Conservation (phyloP, 2,888 invertebrate genomes). For the Yponomeuta malinellus region DNA sequence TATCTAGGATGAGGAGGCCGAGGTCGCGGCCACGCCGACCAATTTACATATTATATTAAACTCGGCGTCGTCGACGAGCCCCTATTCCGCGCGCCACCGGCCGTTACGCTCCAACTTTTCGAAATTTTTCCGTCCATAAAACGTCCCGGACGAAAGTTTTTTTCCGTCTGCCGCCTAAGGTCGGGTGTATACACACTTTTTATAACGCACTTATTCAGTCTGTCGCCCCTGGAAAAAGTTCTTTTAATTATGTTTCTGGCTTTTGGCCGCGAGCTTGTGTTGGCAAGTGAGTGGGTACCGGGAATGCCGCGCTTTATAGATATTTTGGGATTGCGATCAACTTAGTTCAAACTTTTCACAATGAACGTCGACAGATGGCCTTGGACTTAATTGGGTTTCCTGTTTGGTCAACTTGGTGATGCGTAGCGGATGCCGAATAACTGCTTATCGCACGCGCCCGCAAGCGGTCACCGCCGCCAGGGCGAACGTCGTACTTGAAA, state of each 20-base stretch:
- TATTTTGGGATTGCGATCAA: neutral
- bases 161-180: constrained; percentile 64
- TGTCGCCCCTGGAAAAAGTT: constrained; percentile 50
- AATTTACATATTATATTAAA: constrained; percentile 77
- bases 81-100: constrained; percentile 62
- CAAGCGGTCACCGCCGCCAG: constrained; percentile 19
- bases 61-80: constrained; percentile 44
- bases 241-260: constrained; percentile 51
- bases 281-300: neutral
- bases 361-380: constrained; percentile 17
- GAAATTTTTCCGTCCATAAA: constrained; percentile 75
- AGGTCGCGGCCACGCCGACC: constrained; percentile 65
- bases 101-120: constrained; percentile 74
- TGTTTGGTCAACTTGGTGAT: constrained; percentile 17
- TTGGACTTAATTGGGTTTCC: constrained; percentile 19
- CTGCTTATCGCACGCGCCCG: constrained; percentile 17
- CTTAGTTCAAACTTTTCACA: neutral
- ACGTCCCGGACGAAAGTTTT: constrained; percentile 67
- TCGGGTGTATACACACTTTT: constrained; percentile 73
- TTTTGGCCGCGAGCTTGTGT: constrained; percentile 19
- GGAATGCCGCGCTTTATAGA: neutral
- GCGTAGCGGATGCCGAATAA: constrained; percentile 16
- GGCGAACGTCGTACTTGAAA: constrained; percentile 10
- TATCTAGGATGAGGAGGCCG: constrained; percentile 39
- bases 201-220: constrained; percentile 70